These are phyloP conservation scores for Campoplex capitator DNA, from an alignment of 2,888 invertebrate species.

Conservation along the genomic window DNA sequence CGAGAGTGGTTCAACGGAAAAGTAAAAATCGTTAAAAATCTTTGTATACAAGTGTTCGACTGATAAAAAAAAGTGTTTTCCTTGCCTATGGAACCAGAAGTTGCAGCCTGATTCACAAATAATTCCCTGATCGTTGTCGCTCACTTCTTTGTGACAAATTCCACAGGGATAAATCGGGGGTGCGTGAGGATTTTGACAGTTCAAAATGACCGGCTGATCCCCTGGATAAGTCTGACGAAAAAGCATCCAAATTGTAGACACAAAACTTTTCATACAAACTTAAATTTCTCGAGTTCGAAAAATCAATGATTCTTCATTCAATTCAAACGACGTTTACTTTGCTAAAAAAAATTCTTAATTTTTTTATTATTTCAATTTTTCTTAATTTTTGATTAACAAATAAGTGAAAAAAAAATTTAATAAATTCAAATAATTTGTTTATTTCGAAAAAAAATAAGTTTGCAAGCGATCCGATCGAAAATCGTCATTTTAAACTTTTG, in stretches of 20 bases:
- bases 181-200: slow-evolving; percentile 98
- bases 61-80: background rate
- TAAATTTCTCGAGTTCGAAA: background rate
- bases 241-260: background rate
- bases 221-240: slow-evolving; percentile 91
- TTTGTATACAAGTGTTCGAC: background rate
- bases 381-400: too few relatives aligned
- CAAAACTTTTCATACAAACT: background rate
- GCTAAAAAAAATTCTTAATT: background rate
- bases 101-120: slow-evolving; percentile 99
- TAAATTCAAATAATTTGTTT: too few relatives aligned
- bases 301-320: background rate
- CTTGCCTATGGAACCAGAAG: slow-evolving; percentile 98
- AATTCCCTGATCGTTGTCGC: slow-evolving; percentile 99
- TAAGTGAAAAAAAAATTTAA: too few relatives aligned
- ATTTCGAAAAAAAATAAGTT: too few relatives aligned
- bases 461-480: too few relatives aligned
- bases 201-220: slow-evolving; percentile 98
- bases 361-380: too few relatives aligned
- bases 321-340: background rate
- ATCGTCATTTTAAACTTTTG: too few relatives aligned
- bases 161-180: slow-evolving; percentile 99
- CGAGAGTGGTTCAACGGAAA: slow-evolving; percentile 21
- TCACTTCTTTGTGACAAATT: slow-evolving; percentile 98
- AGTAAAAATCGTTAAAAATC: background rate